These are phyloP conservation scores for Girardinichthys multiradiatus DNA, from an alignment of 2,113 vertebrate genomes.

Conservation along the genomic window DNA sequence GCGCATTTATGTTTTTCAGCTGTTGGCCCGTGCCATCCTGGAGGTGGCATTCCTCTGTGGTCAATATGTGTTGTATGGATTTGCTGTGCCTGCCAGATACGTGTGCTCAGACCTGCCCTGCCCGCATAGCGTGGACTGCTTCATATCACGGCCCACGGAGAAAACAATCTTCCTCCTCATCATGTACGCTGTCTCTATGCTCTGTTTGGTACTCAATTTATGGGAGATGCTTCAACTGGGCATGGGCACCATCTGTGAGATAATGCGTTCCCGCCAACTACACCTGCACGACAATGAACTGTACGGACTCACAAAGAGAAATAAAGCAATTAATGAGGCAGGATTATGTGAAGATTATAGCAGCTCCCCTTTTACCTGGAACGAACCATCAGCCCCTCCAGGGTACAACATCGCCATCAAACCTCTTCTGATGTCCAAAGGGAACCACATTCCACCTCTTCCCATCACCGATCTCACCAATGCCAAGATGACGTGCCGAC, in stretches of 20 bases:
- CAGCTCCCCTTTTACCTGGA: slow-evolving; percentile 89
- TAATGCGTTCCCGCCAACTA: slow-evolving; percentile 78
- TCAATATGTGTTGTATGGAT: slow-evolving; percentile 91
- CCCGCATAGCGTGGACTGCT: slow-evolving; percentile 92
- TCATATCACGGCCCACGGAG: slow-evolving; percentile 93
- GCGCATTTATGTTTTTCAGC: slow-evolving; percentile 91
- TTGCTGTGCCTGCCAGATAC: slow-evolving; percentile 85
- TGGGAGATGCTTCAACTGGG: slow-evolving; percentile 97
- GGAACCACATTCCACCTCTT: slow-evolving; percentile 73
- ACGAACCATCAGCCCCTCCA: slow-evolving; percentile 86
- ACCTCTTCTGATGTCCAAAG: slow-evolving; percentile 58
- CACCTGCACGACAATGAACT: slow-evolving; percentile 76
- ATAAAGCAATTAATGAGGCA: slow-evolving; percentile 16
- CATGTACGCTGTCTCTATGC: slow-evolving; percentile 92
- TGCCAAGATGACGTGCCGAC: slow-evolving; percentile 86
- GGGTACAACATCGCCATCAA: slow-evolving; percentile 90
- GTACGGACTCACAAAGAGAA: slow-evolving; percentile 38
- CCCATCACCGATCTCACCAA: slow-evolving; percentile 87
- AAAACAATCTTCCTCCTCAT: slow-evolving; percentile 96
- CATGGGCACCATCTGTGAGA: slow-evolving; percentile 89
- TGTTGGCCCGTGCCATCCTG: slow-evolving; percentile 85
- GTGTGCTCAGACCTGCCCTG: slow-evolving; percentile 86
- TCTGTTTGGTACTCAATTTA: slow-evolving; percentile 89
- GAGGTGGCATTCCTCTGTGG: slow-evolving; percentile 90
- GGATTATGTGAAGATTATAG: slow-evolving; percentile 74